Conservation (phyloP, 92 coral and sea anemone genomes). For the Bergia sp. region DNA sequence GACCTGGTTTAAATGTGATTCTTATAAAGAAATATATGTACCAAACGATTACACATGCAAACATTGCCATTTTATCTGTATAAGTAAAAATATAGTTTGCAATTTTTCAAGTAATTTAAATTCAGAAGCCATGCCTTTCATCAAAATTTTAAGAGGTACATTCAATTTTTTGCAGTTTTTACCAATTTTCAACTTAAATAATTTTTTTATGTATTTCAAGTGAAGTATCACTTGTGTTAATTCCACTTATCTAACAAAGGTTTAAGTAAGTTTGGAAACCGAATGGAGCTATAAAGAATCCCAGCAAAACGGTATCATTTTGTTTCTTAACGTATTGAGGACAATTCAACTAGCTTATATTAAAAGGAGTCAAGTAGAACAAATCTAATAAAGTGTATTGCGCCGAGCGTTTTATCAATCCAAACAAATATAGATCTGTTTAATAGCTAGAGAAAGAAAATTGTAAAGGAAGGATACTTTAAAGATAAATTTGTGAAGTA, state of each 20-base stretch:
- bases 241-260: neutral
- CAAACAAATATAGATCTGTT: neutral
- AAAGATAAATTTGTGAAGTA: neutral
- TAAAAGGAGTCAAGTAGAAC: neutral
- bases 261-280: neutral
- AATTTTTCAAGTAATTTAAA: neutral
- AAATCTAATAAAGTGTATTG: neutral
- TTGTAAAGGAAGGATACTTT: neutral
- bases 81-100: neutral
- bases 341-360: neutral
- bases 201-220: neutral
- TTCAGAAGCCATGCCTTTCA: neutral
- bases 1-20: neutral
- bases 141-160: neutral
- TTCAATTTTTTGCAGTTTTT: neutral
- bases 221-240: neutral
- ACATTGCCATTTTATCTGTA: neutral
- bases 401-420: neutral
- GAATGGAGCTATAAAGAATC: neutral
- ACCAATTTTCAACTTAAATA: neutral
- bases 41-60: neutral
- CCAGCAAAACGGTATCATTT: neutral
- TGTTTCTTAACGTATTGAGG: neutral
- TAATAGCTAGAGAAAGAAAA: neutral
- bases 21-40: neutral